Conservation (phyloP, 2,113 vertebrate genomes). For the Calypte anna region DNA sequence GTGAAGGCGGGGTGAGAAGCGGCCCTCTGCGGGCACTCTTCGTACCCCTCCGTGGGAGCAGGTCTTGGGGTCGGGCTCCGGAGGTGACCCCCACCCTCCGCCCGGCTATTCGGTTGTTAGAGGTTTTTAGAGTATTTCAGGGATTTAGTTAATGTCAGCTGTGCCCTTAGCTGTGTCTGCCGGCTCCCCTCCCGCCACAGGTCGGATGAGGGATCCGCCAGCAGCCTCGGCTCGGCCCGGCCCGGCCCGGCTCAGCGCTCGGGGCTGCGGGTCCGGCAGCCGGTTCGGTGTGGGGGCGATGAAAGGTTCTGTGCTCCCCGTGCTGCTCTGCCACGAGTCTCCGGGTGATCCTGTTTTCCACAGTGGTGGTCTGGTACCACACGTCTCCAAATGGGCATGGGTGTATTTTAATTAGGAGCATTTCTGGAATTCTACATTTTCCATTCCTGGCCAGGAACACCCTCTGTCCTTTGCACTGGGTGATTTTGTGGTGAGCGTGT, state of each 20-base stretch:
- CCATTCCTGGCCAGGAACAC: neutral
- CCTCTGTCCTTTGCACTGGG: neutral
- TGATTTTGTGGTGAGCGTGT: neutral
- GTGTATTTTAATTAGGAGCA: rapidly evolving
- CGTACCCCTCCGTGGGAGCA: no score
- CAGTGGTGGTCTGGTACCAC: rapidly evolving
- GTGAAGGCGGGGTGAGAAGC: no score
- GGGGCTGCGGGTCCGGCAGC: rapidly evolving
- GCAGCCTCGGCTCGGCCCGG: neutral
- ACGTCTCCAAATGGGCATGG: rapidly evolving
- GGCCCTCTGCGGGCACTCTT: no score
- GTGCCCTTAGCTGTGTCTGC: neutral
- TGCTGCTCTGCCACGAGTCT: rapidly evolving
- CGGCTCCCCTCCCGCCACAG: no score
- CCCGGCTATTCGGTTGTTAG: no score
- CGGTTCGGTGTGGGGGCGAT: no score
- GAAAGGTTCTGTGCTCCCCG: rapidly evolving
- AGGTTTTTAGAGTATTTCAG: no score
- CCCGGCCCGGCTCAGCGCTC: no score
- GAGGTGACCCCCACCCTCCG: no score
- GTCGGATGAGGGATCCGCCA: rapidly evolving
- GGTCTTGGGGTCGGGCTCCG: no score
- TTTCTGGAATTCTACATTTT: rapidly evolving
- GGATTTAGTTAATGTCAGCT: neutral
- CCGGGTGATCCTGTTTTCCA: rapidly evolving